Evolutionary conservation across 2,888 invertebrate species (phyloP), one percentile per base, ranked within the genome.

Genomic region (Rhagium mordax): DNA sequence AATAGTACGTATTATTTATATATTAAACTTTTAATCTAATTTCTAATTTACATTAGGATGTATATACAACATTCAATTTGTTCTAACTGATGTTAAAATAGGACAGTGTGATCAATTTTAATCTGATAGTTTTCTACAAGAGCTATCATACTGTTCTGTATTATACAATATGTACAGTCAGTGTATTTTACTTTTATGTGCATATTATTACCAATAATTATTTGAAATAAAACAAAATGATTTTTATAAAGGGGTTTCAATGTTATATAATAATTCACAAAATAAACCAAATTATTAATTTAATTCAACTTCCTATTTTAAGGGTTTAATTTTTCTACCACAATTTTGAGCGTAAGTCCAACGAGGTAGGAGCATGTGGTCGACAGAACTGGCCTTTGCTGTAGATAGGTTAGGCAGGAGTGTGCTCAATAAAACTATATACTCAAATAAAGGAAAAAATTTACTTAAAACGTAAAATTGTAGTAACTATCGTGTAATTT

Each of bases 161-260:
- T 79, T 74, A 79, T 78, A 77, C 67, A 78, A 77, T 75, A 80
- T 84, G 84, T 84, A 84, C 83, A 84, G 83, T 82, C 78, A 80
- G 72, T 82, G 81, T 84, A 82, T 82, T 82, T 82, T 84, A 79
- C 79, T 82, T 79, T 81, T 78, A 81, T 82, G 81, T 82, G 81
- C 81, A 82, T 83, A 81, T 81, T 81, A 81, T 77, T 77, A 81
- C 78, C 77, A 79, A 74, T 79, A 74, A 76, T 49, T 72, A 79
- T 78, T 79, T 70, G 76, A 79, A 76, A 75, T 78, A 78, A 78
- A 75, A 51, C 66, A 71, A 75, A 62, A 70, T 69, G 53, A 70
- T 59, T 51, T 74, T 76, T 67, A 67, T 51, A 61, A 41, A 47
- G 16, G 6, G 24, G 20, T 67, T 67, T 61, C 20, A 16, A 7